Evolutionary conservation across 2,888 invertebrate genomes (phyloP), one percentile per base, ranked within the genome.

Genomic region (Apotomis turbidana): DNA sequence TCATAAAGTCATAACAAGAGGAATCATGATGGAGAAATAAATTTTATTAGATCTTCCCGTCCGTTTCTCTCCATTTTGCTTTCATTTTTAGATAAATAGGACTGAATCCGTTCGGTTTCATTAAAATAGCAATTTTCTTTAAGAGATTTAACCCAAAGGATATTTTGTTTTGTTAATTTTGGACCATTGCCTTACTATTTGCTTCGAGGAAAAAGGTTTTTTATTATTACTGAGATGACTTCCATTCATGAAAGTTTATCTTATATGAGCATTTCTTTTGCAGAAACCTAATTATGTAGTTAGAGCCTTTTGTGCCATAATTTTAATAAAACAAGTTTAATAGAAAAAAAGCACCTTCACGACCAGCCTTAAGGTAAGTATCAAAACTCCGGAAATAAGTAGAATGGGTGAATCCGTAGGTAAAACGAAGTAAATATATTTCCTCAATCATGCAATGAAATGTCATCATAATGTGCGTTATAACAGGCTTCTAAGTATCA

Each of bases 41-140:
- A 71, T 68, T 64, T 51, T 68, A 59, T 70, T 69, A 60, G 58
- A 68, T 74, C 63, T 74, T 71, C 67, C 62, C 70, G 64, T 66
- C 59, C 68, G 68, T 74, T 75, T 71, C 57, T 44, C 61, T 63
- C 68, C 59, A 72, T 72, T 74, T 75, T 27, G 27, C 27, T 27
- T 74, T 71, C 55, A 41, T 63, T 71, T 61, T 57, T 60, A 60
- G 15, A 15, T 54, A 60, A 55, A 54, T 46, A 10, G 38, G 58
- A 66, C 68, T 54, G 69, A 57, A 68, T 54, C 71, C 61, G 61
- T 57, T 55, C 59, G 41, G 68, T 70, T 76, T 76, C 74, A 77
- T 77, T 78, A 75, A 76, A 76, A 76, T 72, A 57, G 72, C 75
- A 70, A 75, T 77, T 78, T 75, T 68, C 74, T 69, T 72, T 69